phyloP scores from a whole-genome alignment of 2,888 invertebrate genomes.

The Busseola fusca region DNA sequence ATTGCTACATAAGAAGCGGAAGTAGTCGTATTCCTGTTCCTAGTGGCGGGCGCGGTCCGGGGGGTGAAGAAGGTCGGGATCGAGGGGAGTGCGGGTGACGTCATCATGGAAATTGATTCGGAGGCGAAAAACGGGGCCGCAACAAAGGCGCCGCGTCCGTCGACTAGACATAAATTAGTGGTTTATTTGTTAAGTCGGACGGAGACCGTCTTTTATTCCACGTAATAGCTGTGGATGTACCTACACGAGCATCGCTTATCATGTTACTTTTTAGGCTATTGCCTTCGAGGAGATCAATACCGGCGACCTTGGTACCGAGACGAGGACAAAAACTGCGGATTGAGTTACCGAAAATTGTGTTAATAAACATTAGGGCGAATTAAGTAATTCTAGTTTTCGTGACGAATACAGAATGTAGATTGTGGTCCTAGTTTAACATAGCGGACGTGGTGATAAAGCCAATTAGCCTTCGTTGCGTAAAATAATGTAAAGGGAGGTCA shows the following conservation, averaged over 20 bases:
- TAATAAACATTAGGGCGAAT: constrained; percentile 48
- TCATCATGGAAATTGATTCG: constrained; percentile 86
- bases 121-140: constrained; percentile 85
- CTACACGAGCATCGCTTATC: constrained; percentile 68
- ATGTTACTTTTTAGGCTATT: constrained; percentile 67
- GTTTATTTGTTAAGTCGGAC: constrained; percentile 78
- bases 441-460: constrained; percentile 65
- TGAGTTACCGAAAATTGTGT: constrained; percentile 43
- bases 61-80: constrained; percentile 60
- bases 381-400: constrained; percentile 50
- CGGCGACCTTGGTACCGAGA: constrained; percentile 58
- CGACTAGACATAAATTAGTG: constrained; percentile 82
- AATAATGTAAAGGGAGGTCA: constrained; percentile 61
- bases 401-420: constrained; percentile 41
- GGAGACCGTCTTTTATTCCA: constrained; percentile 72
- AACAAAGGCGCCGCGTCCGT: constrained; percentile 81
- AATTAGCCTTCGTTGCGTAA: constrained; percentile 65
- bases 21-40: constrained; percentile 79
- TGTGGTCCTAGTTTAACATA: constrained; percentile 43
- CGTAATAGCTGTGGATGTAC: constrained; percentile 68
- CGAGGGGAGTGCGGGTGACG: constrained; percentile 76
- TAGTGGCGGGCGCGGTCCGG: constrained; percentile 69
- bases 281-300: constrained; percentile 60
- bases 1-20: constrained; percentile 77
- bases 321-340: constrained; percentile 41